Percentiles rank a stretch among this genome's conserved stretches.
phyloP scores from a whole-genome alignment of 2,113 vertebrate species.

The Phyllostomus discolor region DNA sequence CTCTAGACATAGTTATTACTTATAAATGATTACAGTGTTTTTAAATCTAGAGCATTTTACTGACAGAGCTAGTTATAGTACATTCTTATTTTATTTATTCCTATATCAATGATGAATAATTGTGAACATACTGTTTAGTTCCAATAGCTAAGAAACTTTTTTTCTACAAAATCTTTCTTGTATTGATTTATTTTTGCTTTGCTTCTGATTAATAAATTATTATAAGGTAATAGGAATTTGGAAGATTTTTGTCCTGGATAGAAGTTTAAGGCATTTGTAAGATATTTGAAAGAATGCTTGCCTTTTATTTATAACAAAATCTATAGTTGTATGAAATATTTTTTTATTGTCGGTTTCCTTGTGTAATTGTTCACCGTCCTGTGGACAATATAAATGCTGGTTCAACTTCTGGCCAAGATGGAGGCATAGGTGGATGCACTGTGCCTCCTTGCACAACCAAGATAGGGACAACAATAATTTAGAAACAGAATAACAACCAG shows the following conservation, averaged over 20 bases:
- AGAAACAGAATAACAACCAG: too few relatives aligned
- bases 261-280: not conserved
- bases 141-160: not conserved
- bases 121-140: not conserved
- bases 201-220: not conserved
- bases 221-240: not conserved
- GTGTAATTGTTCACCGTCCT: constrained; percentile 49
- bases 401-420: not conserved
- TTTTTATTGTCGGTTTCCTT: not conserved
- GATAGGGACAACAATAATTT: too few relatives aligned
- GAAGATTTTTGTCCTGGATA: not conserved
- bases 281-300: not conserved
- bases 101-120: not conserved
- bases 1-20: not conserved
- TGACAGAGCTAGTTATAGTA: not conserved
- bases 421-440: too few relatives aligned
- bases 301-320: not conserved
- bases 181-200: not conserved
- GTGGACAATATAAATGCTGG: constrained; percentile 26
- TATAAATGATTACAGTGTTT: not conserved
- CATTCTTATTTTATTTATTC: not conserved
- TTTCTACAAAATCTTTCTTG: not conserved
- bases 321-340: not conserved
- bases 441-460: too few relatives aligned
- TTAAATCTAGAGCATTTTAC: not conserved